Conservation (phyloP, 2,888 invertebrate genomes). For the Parasteatoda lunata region DNA sequence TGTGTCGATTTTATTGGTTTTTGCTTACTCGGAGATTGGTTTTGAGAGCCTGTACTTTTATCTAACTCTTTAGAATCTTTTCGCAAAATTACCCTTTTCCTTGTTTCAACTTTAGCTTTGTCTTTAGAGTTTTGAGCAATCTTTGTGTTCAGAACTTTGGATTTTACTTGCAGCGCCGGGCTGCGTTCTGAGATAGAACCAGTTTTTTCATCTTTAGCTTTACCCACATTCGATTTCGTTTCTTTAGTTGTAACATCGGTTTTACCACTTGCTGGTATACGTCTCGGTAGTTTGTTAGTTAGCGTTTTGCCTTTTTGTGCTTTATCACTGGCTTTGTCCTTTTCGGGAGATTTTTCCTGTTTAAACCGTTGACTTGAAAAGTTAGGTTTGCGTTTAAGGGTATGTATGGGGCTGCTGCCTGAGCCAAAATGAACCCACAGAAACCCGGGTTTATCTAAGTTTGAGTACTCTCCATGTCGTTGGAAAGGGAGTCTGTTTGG, state of each 20-base stretch:
- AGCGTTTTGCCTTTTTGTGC: neutral
- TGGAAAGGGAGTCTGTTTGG: conserved; percentile 16
- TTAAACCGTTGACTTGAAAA: conserved; percentile 50
- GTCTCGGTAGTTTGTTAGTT: neutral
- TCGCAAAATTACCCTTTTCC: neutral
- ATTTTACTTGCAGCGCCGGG: conserved; percentile 16
- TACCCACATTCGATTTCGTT: neutral
- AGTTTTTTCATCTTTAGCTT: neutral
- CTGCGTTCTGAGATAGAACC: neutral
- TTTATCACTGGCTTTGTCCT: neutral
- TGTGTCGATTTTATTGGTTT: neutral
- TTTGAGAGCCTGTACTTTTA: neutral
- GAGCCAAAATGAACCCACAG: conserved; percentile 67
- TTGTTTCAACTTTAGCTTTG: neutral
- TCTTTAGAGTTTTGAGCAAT: neutral
- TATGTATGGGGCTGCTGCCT: conserved; percentile 57
- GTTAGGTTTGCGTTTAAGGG: conserved; percentile 48
- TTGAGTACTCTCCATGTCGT: conserved; percentile 36
- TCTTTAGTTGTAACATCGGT: neutral
- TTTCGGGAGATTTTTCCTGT: conserved; percentile 4
- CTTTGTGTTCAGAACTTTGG: conserved; percentile 12
- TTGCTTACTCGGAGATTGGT: neutral
- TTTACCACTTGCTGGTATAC: neutral
- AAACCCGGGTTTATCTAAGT: conserved; percentile 61
- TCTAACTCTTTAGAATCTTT: neutral